A percentile compares a stretch with the other conserved stretches of the same genome.
Evolutionary conservation across 2,888 invertebrate genomes (phyloP).

Genomic region (Melanophora roralis): DNA sequence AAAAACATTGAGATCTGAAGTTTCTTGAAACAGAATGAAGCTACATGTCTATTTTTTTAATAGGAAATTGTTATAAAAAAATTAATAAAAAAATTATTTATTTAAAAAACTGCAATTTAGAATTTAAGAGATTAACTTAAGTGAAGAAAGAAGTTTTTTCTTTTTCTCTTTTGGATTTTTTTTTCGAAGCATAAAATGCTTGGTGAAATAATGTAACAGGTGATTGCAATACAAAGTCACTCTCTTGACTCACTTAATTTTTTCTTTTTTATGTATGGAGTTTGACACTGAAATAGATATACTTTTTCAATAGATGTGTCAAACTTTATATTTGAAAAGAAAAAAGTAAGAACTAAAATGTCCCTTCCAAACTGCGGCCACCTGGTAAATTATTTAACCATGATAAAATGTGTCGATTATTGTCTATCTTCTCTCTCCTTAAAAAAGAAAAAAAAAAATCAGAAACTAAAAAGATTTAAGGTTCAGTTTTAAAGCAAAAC

Average conservation of each 20-base stretch:
- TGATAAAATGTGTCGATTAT: too few species aligned
- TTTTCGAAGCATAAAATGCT: conserved; percentile 39
- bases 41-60: conserved; percentile 27
- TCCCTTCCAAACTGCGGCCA: too few species aligned
- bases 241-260: too few species aligned
- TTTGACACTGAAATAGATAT: too few species aligned
- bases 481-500: not conserved
- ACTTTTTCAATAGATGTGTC: too few species aligned
- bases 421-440: conserved; percentile 65
- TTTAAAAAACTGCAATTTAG: not conserved
- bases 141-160: not conserved
- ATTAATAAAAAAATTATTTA: not conserved
- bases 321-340: too few species aligned
- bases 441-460: conserved; percentile 51
- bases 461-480: not conserved
- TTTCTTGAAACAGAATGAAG: not conserved
- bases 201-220: too few species aligned
- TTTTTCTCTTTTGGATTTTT: conserved; percentile 19
- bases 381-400: too few species aligned
- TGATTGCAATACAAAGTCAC: too few species aligned
- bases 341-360: too few species aligned
- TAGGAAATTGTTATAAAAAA: conserved; percentile 30
- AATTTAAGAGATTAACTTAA: not conserved
- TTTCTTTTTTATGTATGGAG: too few species aligned
- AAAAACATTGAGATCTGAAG: conserved; percentile 58